Conservation (phyloP, 2,888 invertebrate genomes). For the Carpatolechia fugitivella region DNA sequence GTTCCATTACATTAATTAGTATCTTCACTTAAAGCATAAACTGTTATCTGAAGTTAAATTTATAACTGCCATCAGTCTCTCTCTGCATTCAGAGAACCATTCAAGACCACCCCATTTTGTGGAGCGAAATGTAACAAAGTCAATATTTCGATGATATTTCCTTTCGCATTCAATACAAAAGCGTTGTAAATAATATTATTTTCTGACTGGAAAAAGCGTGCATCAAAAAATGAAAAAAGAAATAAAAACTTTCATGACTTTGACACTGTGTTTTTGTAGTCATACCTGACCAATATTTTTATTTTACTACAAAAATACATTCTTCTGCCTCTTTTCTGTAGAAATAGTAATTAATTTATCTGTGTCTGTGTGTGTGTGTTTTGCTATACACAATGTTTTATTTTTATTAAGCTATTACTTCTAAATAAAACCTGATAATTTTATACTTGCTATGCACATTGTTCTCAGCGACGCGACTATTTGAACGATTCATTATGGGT, state of each 20-base stretch:
- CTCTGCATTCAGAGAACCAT: constrained; percentile 13
- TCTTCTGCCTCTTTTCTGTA: too few species aligned
- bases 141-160: constrained; percentile 30
- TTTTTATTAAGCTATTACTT: too few species aligned
- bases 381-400: too few species aligned
- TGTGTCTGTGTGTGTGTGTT: too few species aligned
- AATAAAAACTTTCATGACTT: neutral
- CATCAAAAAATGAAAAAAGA: neutral
- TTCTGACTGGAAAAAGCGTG: neutral
- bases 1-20: constrained; percentile 1
- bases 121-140: constrained; percentile 16
- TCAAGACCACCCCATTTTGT: constrained; percentile 42
- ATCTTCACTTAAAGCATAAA: constrained; percentile 13
- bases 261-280: too few species aligned
- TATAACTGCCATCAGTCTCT: constrained; percentile 19
- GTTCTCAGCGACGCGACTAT: too few species aligned
- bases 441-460: too few species aligned
- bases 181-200: constrained; percentile 11
- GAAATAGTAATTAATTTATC: too few species aligned
- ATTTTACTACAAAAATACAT: too few species aligned
- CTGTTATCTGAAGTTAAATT: constrained; percentile 18
- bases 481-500: too few species aligned
- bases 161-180: constrained; percentile 25
- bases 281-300: too few species aligned
- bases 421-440: too few species aligned